Evolutionary conservation across 2,113 vertebrate species (phyloP).

Genomic region (Henicopernis longicauda): DNA sequence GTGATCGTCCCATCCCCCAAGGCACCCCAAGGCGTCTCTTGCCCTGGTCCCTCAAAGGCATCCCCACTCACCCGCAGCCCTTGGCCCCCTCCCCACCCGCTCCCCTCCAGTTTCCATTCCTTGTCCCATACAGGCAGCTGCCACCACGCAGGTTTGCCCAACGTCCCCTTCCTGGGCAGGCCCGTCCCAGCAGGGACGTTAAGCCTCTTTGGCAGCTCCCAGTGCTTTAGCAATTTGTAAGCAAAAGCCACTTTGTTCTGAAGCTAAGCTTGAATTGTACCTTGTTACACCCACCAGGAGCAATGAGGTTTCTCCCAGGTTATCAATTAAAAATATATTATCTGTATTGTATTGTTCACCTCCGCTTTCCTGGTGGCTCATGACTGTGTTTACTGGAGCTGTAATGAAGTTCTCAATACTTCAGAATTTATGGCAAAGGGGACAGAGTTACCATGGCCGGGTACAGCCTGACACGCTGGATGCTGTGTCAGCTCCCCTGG

Average conservation of each 20-base stretch:
- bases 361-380: background rate
- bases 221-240: background rate
- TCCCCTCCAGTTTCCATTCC: background rate
- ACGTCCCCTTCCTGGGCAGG: background rate
- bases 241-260: background rate
- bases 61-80: fast-evolving
- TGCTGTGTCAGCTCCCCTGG: background rate
- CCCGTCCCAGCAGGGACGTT: background rate
- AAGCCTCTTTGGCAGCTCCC: background rate
- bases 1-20: no score
- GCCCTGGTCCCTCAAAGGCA: fast-evolving
- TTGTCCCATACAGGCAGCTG: background rate
- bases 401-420: background rate
- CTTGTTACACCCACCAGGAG: background rate
- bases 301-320: background rate
- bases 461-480: background rate
- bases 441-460: fast-evolving
- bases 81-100: background rate
- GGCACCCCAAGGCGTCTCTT: background rate
- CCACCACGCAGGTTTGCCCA: background rate
- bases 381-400: background rate
- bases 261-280: background rate
- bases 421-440: background rate
- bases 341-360: background rate
- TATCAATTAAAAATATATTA: background rate